Conservation (phyloP, 2,888 invertebrate genomes). For the Hirtodrosophila alboralis region DNA sequence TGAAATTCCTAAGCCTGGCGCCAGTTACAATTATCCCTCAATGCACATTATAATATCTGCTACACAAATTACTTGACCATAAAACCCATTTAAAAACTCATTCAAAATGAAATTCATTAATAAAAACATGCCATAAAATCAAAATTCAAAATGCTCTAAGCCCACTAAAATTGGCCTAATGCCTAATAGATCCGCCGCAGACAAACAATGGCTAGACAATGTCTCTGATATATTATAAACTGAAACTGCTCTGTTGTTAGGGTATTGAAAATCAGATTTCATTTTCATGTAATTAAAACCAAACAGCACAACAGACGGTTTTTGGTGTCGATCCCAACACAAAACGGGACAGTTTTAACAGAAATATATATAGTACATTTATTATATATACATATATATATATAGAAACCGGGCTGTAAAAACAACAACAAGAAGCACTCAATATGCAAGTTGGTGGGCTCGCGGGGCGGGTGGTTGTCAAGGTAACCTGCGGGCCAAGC, state of each 20-base stretch:
- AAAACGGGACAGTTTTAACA: constrained; percentile 29
- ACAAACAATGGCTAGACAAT: constrained; percentile 46
- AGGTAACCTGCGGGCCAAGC: constrained; percentile 54
- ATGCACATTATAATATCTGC: not conserved
- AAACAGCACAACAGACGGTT: constrained; percentile 24
- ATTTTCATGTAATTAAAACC: constrained; percentile 72
- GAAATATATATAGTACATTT: constrained; percentile 42
- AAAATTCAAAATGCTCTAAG: constrained; percentile 11
- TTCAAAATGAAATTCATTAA: constrained; percentile 48
- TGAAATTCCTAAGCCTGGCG: constrained; percentile 18
- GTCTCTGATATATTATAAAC: constrained; percentile 24
- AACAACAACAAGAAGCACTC: constrained; percentile 14
- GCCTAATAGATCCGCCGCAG: constrained; percentile 52
- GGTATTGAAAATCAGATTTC: constrained; percentile 57
- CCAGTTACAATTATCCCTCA: constrained; percentile 24
- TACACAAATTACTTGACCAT: constrained; percentile 22
- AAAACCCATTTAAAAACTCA: constrained; percentile 23
- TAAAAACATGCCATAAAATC: constrained; percentile 32
- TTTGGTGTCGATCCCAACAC: constrained; percentile 24
- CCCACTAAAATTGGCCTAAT: constrained; percentile 60
- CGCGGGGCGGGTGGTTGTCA: constrained; percentile 52
- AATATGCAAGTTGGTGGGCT: constrained; percentile 2
- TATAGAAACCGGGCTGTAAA: constrained; percentile 24
- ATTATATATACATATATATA: no score
- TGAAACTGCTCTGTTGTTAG: constrained; percentile 28